Conservation (phyloP, 2,888 invertebrate genomes). For the Microplitis manilae region DNA sequence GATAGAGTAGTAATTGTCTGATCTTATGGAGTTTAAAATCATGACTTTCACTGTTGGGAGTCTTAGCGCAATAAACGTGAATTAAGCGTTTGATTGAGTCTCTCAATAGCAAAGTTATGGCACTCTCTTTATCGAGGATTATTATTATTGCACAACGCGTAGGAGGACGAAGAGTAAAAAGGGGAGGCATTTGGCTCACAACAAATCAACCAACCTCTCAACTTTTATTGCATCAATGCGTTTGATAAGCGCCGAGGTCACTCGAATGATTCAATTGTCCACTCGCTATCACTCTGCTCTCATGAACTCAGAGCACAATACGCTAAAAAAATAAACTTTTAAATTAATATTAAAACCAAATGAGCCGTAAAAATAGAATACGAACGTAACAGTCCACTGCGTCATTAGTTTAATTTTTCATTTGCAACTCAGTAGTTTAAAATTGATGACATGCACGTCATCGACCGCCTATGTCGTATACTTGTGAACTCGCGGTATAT, state of each 20-base stretch:
- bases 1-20: conserved; percentile 6
- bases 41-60: conserved; percentile 20
- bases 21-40: conserved; percentile 17
- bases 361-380: not conserved
- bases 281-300: not conserved
- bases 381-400: not conserved
- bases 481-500: not conserved
- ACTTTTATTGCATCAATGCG: conserved; percentile 65
- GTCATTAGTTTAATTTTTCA: not conserved
- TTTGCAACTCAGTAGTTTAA: conserved; percentile 1
- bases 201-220: conserved; percentile 60
- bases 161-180: conserved; percentile 30
- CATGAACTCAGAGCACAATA: not conserved
- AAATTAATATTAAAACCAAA: not conserved
- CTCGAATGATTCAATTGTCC: conserved; percentile 18
- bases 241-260: conserved; percentile 49
- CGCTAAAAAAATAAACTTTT: not conserved
- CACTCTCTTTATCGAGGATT: not conserved
- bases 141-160: conserved; percentile 30
- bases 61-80: conserved; percentile 18
- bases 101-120: conserved; percentile 2
- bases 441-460: not conserved
- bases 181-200: conserved; percentile 50
- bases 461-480: not conserved
- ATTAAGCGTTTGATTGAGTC: conserved; percentile 24